Percentiles rank a stretch among this genome's conserved stretches.
Evolutionary conservation across 2,888 invertebrate genomes (phyloP).

Genomic region (Caenorhabditis uteleia): DNA sequence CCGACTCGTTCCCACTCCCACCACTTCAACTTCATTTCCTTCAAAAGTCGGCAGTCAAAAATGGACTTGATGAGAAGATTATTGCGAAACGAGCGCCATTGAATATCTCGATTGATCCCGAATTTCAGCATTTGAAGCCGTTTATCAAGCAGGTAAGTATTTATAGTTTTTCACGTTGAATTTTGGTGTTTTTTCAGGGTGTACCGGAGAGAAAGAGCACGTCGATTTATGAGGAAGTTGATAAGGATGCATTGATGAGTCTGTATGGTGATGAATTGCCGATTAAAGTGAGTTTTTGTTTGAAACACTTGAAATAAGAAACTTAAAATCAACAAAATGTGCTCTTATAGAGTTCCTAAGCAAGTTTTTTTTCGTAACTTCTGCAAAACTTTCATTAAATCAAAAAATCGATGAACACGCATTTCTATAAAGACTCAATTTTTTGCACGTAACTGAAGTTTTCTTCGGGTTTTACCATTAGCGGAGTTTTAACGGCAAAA

Average conservation of each 20-base stretch:
- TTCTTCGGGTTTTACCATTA: too few species aligned
- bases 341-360: not conserved
- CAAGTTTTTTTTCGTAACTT: not conserved
- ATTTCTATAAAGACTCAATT: too few species aligned
- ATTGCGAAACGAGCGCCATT: constrained; percentile 54
- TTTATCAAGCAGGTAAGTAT: constrained; percentile 57
- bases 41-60: constrained; percentile 44
- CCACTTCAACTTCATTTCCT: constrained; percentile 43
- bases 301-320: too few species aligned
- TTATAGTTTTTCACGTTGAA: not conserved
- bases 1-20: constrained; percentile 63
- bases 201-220: constrained; percentile 20
- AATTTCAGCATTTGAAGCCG: constrained; percentile 55
- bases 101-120: constrained; percentile 59
- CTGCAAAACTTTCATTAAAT: too few species aligned
- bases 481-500: too few species aligned
- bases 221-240: constrained; percentile 62
- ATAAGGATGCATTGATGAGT: constrained; percentile 54
- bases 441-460: too few species aligned
- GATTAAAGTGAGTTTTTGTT: constrained; percentile 44
- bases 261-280: constrained; percentile 65
- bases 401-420: too few species aligned
- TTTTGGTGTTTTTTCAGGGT: constrained; percentile 32
- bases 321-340: not conserved
- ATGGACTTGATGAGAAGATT: constrained; percentile 30